Percentiles rank a stretch among this genome's conserved stretches.
Evolutionary conservation across 2,888 invertebrate species (phyloP).

Genomic region (Lypha dubia): DNA sequence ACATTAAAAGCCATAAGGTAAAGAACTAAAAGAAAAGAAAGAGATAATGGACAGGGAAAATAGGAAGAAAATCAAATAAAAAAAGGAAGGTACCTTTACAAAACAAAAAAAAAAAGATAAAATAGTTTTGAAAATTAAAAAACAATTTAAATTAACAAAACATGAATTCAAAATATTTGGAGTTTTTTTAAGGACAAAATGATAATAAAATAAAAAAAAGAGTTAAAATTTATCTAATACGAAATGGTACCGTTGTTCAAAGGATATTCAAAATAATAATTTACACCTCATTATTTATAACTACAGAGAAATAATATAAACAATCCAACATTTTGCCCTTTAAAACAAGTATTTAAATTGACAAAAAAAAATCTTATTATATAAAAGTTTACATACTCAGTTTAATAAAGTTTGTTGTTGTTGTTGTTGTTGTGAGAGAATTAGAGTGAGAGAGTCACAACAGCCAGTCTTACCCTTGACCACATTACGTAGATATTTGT

Average conservation of each 20-base stretch:
- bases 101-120: neutral
- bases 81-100: slow-evolving; percentile 27
- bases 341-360: slow-evolving; percentile 25
- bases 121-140: neutral
- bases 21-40: neutral
- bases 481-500: neutral
- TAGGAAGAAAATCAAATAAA: neutral
- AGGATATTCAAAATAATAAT: slow-evolving; percentile 38
- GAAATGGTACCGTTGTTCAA: slow-evolving; percentile 23
- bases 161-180: slow-evolving; percentile 16
- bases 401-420: too few relatives aligned
- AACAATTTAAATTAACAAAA: neutral
- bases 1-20: slow-evolving; percentile 24
- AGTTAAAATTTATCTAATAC: neutral
- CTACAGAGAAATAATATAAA: slow-evolving; percentile 40
- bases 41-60: neutral
- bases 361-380: slow-evolving; percentile 14
- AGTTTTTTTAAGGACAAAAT: neutral
- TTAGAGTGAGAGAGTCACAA: neutral
- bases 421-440: slow-evolving; percentile 7
- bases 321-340: slow-evolving; percentile 9
- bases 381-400: slow-evolving; percentile 22
- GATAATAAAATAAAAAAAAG: neutral
- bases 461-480: neutral
- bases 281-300: slow-evolving; percentile 50